A percentile compares a stretch with the other conserved stretches of the same genome.
These are phyloP conservation scores for Eupithecia abbreviata DNA, from an alignment of 2,888 invertebrate species.

Conservation along the genomic window DNA sequence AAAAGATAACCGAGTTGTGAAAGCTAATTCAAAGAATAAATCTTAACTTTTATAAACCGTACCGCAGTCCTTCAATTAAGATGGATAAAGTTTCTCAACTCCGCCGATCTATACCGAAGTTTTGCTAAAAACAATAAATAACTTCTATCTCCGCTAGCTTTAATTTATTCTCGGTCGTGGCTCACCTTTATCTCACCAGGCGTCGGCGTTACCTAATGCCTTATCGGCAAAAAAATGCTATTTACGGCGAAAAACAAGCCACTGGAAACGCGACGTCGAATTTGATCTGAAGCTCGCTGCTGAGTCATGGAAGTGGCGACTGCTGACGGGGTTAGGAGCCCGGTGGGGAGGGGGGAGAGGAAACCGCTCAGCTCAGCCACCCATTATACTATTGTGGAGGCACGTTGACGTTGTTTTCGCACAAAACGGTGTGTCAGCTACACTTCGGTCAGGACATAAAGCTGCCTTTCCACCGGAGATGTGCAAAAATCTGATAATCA, in stretches of 20 bases:
- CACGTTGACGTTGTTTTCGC: conserved; percentile 79
- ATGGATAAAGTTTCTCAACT: conserved; percentile 46
- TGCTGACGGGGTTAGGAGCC: conserved; percentile 46
- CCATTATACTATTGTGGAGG: conserved; percentile 78
- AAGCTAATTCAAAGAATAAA: conserved; percentile 14
- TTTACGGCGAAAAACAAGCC: conserved; percentile 74
- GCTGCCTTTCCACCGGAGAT: conserved; percentile 5
- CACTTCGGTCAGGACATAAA: conserved; percentile 52
- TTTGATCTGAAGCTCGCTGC: conserved; percentile 75
- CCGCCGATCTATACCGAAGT: conserved; percentile 51
- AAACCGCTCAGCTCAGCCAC: conserved; percentile 74
- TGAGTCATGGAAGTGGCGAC: conserved; percentile 76
- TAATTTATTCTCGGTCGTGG: conserved; percentile 56
- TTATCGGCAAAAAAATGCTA: conserved; percentile 66
- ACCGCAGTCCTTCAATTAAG: conserved; percentile 43
- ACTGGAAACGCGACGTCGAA: conserved; percentile 72
- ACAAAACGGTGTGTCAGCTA: conserved; percentile 74
- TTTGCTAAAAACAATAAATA: conserved; percentile 61
- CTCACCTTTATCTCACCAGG: conserved; percentile 65
- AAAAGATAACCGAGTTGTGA: conserved; percentile 1
- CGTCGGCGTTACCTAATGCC: conserved; percentile 67
- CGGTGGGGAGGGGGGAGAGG: conserved; percentile 52
- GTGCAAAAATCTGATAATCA: not conserved
- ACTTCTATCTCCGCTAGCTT: conserved; percentile 43
- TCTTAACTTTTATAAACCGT: not conserved